phyloP scores from a whole-genome alignment of 2,888 invertebrate genomes.

The Melinaea marsaeus region DNA sequence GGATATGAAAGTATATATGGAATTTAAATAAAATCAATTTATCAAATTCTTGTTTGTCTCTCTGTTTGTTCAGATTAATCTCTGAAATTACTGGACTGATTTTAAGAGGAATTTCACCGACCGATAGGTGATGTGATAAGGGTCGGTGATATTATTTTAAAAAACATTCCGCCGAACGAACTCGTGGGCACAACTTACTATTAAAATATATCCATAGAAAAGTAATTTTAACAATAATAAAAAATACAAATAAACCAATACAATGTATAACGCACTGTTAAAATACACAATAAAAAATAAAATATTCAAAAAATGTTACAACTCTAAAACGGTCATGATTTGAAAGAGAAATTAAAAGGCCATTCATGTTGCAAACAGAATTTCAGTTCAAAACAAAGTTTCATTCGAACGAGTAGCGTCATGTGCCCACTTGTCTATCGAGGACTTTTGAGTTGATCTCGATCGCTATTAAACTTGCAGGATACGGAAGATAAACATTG shows the following conservation, averaged over 20 bases:
- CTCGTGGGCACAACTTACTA: no score
- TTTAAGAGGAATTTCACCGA: no score
- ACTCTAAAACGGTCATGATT: conserved; percentile 17
- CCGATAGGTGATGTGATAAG: no score
- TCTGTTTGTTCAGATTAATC: no score
- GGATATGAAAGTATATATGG: no score
- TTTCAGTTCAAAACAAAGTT: conserved; percentile 30
- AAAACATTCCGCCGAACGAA: no score
- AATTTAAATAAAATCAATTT: no score
- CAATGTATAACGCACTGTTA: background rate
- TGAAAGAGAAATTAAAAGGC: conserved; percentile 34
- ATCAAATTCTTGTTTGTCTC: no score
- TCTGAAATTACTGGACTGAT: no score
- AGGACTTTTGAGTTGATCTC: conserved; percentile 18
- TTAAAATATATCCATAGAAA: no score
- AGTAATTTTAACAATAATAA: background rate
- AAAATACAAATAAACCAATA: background rate
- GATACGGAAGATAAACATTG: conserved; percentile 16
- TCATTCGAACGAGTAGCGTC: conserved; percentile 28
- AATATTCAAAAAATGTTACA: conserved; percentile 1
- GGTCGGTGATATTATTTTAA: no score
- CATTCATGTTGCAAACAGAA: conserved; percentile 23
- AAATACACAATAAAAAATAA: background rate
- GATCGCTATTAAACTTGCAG: background rate
- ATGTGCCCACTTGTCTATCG: conserved; percentile 28